phyloP scores from a whole-genome alignment of 2,888 invertebrate species.

The Priocnemis perturbator region DNA sequence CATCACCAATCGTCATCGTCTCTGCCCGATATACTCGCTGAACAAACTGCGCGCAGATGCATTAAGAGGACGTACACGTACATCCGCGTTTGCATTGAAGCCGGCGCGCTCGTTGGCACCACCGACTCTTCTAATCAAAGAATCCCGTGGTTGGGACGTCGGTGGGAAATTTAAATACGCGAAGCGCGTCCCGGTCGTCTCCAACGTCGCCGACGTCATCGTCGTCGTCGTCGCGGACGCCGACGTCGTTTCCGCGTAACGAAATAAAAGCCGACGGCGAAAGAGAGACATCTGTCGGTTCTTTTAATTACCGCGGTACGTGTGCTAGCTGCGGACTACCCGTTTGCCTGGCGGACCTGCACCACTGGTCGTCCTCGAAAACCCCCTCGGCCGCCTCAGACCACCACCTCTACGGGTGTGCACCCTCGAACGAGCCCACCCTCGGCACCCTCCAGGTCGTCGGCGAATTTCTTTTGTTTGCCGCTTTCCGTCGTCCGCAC shows the following conservation, averaged over 20 bases:
- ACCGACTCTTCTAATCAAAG: constrained; percentile 69
- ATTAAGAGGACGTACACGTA: no score
- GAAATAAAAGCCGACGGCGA: constrained; percentile 73
- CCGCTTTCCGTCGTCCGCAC: constrained; percentile 55
- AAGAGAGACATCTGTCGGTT: constrained; percentile 74
- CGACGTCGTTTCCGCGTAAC: constrained; percentile 62
- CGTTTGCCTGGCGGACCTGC: constrained; percentile 30
- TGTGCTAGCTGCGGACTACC: constrained; percentile 55
- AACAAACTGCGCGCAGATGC: no score
- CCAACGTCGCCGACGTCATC: constrained; percentile 26
- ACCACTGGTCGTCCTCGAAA: constrained; percentile 20
- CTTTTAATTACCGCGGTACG: constrained; percentile 74
- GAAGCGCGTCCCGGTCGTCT: constrained; percentile 59
- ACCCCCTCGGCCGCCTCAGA: constrained; percentile 8
- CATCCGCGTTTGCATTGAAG: constrained; percentile 18
- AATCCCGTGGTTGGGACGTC: constrained; percentile 60
- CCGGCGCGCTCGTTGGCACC: constrained; percentile 31
- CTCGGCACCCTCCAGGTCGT: constrained; percentile 34
- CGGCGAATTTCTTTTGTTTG: constrained; percentile 64
- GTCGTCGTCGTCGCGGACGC: constrained; percentile 38
- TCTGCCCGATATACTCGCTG: neutral
- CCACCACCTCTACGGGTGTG: constrained; percentile 24
- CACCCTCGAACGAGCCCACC: constrained; percentile 39
- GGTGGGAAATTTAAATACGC: constrained; percentile 71
- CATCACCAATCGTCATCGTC: no score